Evolutionary conservation across 2,113 vertebrate species (phyloP), one percentile per base, ranked within the genome.

Genomic region (Halichoerus grypus): DNA sequence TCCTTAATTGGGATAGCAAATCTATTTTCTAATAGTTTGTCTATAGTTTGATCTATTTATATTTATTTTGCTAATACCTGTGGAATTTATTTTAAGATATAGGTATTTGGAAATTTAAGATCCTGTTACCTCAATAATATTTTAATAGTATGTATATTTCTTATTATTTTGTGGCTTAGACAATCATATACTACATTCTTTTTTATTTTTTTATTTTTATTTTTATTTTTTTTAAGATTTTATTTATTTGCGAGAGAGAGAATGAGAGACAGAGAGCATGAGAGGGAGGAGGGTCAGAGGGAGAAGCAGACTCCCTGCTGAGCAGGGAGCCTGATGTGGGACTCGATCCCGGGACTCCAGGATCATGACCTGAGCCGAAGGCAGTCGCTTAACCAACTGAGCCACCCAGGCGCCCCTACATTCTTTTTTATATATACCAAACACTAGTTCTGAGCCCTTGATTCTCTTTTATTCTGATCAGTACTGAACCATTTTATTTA

Each of bases 71-170:
- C 36, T 91, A 88, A 93, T 95, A 59, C 15, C 28, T 67, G n/a
- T 94, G 84, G 91, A 51, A 72, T 85, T 93, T 82, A 92, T 93
- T 84, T 94, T 93, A 76, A 61, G 24, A 88, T 72, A 74, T 5
- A 95, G 14, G 1, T 83, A 91, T 94, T 94, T 96, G 74, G 74
- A 67, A 18, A 95, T 71, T 77, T 83, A 63, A 86, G 53, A 90
- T 82, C 19, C 42, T 46, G 5, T 91, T 81, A 83, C 31, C 63
- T 42, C 36, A 91, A 49, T 49, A 57, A 90, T n/a, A 79, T 61
- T 93, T 96, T 91, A 33, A 86, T 33, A 63, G 46, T 87, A 24
- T 93, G 76, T 92, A 13, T 71, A 61, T 85, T 85, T 89, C 28
- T 59, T n/a, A 28, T 24, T 79, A 76, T 76, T 76, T 81, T 81